These are phyloP conservation scores for Nothoprocta perdicaria DNA, from an alignment of 2,113 vertebrate species.

Conservation along the genomic window DNA sequence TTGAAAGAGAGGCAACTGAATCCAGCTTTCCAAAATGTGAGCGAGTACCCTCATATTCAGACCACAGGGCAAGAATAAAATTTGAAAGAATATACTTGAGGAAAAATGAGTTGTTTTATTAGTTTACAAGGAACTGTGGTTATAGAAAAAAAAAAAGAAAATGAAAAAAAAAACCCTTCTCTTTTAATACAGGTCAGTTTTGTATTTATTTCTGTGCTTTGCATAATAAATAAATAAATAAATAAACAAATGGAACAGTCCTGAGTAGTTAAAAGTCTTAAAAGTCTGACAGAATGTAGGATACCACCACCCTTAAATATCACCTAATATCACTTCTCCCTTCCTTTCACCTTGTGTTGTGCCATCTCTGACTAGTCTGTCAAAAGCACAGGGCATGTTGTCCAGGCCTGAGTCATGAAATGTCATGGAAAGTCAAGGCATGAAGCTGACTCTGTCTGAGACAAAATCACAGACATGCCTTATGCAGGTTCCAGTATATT, in stretches of 20 bases:
- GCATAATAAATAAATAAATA: not conserved
- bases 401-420: not conserved
- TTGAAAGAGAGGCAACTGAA: not conserved
- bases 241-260: not conserved
- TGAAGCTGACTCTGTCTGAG: not conserved
- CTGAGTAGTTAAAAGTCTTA: not conserved
- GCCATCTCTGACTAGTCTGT: not conserved
- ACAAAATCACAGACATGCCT: not conserved
- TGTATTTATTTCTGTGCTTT: not conserved
- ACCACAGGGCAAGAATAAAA: not conserved
- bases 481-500: not conserved
- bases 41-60: not conserved
- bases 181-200: not conserved
- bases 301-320: not conserved
- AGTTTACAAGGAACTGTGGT: not conserved
- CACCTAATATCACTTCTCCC: not conserved
- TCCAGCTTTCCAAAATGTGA: not conserved
- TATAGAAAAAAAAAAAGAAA: not conserved
- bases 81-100: not conserved
- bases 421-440: not conserved
- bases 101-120: not conserved
- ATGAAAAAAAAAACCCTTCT: not conserved
- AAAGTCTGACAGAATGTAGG: not conserved
- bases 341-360: not conserved
- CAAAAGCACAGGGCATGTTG: not conserved